phyloP scores from a whole-genome alignment of 2,797 vertebrate species.

The Falco berigora region DNA sequence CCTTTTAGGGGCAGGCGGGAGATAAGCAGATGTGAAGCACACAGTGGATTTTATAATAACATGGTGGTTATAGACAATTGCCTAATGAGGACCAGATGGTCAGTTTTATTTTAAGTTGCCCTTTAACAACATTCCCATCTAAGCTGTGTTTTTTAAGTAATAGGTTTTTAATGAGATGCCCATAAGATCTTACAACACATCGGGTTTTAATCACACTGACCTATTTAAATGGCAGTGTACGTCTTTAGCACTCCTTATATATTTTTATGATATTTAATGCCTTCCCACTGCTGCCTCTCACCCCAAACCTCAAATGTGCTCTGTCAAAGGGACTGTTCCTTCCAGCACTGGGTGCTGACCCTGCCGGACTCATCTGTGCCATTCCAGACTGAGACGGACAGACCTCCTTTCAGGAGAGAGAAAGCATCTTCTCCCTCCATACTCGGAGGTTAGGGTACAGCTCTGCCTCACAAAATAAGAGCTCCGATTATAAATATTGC shows the following conservation, averaged over 20 bases:
- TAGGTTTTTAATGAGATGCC: conserved; percentile 63
- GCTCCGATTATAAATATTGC: background rate
- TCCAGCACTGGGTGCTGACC: background rate
- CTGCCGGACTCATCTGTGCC: background rate
- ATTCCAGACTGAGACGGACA: background rate
- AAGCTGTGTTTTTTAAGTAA: conserved; percentile 61
- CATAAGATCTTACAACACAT: conserved; percentile 49
- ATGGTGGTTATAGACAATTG: conserved; percentile 63
- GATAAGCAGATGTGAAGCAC: conserved; percentile 65
- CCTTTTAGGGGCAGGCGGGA: conserved; percentile 51
- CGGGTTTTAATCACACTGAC: conserved; percentile 26
- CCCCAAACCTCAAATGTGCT: conserved; percentile 37
- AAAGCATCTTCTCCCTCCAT: background rate
- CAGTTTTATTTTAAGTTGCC: conserved; percentile 66
- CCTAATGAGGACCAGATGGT: conserved; percentile 69
- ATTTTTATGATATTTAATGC: conserved; percentile 51
- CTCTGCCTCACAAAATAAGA: conserved; percentile 17
- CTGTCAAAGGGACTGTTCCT: background rate
- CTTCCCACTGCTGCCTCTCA: background rate
- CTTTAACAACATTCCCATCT: conserved; percentile 63
- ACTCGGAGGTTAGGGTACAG: background rate
- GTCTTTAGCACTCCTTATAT: conserved; percentile 13
- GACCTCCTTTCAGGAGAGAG: background rate
- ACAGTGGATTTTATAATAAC: conserved; percentile 65
- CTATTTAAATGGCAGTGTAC: conserved; percentile 24